A percentile compares a stretch with the other conserved stretches of the same genome.
Conservation (phyloP, 2,888 invertebrate species). For the Stenodema calcarata region DNA sequence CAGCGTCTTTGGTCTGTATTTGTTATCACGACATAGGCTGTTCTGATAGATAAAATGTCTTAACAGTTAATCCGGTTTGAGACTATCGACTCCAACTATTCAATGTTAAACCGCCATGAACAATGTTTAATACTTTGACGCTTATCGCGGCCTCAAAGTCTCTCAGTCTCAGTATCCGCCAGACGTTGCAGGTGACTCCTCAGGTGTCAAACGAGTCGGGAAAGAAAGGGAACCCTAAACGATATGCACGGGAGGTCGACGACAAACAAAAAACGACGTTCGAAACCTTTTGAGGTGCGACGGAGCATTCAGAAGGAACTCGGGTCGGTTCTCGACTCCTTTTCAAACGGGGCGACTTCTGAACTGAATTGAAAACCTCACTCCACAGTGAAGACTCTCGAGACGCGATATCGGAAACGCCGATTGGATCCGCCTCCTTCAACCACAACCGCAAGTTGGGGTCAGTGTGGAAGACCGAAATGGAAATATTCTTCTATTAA, state of each 20-base stretch:
- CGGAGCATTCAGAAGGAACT: neutral
- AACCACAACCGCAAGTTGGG: too few species aligned
- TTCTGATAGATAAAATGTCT: too few species aligned
- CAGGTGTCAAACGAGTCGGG: neutral
- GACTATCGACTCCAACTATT: too few species aligned
- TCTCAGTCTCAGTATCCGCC: too few species aligned
- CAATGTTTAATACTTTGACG: too few species aligned
- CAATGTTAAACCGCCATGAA: too few species aligned
- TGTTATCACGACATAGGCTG: too few species aligned
- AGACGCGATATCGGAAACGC: neutral
- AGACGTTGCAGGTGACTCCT: neutral
- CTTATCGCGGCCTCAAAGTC: neutral
- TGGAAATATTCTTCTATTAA: too few species aligned
- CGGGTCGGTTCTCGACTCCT: neutral
- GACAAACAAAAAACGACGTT: neutral
- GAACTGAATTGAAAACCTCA: neutral
- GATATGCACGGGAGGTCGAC: neutral
- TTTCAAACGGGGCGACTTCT: neutral
- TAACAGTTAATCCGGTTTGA: too few species aligned
- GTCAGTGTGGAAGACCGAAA: too few species aligned
- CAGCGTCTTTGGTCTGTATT: too few species aligned
- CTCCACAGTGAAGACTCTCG: neutral
- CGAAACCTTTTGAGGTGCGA: neutral
- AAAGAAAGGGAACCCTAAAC: neutral
- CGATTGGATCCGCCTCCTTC: neutral